Evolutionary conservation across 2,888 invertebrate species (phyloP).

Genomic region (Erebia aethiops): DNA sequence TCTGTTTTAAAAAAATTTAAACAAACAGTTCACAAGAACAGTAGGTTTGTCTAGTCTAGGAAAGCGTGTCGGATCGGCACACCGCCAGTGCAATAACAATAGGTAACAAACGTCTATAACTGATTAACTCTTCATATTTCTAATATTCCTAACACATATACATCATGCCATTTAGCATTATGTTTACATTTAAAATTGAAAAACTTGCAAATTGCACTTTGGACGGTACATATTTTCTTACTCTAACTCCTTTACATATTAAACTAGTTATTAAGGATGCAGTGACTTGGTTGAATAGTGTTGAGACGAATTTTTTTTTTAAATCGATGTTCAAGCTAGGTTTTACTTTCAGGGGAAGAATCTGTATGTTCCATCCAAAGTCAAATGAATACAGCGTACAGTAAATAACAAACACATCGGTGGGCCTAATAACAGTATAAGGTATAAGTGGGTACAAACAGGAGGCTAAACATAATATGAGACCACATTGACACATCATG

Average conservation of each 20-base stretch:
- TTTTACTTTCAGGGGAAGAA: neutral
- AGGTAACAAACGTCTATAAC: constrained; percentile 33
- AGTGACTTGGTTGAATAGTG: too few species aligned
- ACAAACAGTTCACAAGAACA: constrained; percentile 36
- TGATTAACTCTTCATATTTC: constrained; percentile 39
- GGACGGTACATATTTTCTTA: constrained; percentile 22
- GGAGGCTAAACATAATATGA: constrained; percentile 40
- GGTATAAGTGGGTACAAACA: constrained; percentile 63
- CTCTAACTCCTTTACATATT: neutral
- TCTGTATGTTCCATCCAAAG: constrained; percentile 37
- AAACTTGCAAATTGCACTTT: constrained; percentile 44
- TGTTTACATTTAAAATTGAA: constrained; percentile 31
- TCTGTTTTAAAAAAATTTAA: constrained; percentile 31
- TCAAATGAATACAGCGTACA: constrained; percentile 39
- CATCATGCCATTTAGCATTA: constrained; percentile 67
- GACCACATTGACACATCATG: constrained; percentile 46
- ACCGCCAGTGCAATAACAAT: constrained; percentile 45
- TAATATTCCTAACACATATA: constrained; percentile 67
- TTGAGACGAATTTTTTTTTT: neutral
- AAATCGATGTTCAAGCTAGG: neutral
- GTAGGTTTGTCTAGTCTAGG: constrained; percentile 42
- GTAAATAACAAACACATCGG: constrained; percentile 55
- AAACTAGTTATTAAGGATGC: too few species aligned
- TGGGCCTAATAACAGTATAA: constrained; percentile 63
- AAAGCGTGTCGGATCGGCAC: constrained; percentile 46